These are phyloP conservation scores for Cliona cf. orientalis DNA, from an alignment of 37 sponge, comb jelly and placozoan genomes.

Conservation along the genomic window DNA sequence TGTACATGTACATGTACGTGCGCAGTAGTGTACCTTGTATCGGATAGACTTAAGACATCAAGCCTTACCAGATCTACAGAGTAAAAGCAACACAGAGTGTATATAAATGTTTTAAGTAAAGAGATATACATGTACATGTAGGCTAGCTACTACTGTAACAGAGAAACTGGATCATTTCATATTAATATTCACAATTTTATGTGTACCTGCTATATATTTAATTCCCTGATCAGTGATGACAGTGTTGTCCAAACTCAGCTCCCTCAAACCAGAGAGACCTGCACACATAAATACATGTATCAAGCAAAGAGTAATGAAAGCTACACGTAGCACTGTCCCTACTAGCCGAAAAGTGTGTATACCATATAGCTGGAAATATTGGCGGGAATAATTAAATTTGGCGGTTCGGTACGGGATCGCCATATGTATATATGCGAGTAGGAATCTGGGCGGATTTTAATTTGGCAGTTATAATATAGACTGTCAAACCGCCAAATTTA, in stretches of 20 bases:
- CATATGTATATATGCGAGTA: no score
- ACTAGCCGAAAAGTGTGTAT: no score
- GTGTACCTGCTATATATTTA: conserved; percentile 24
- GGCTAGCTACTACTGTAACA: background rate
- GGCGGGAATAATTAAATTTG: no score
- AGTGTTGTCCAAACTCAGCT: conserved; percentile 60
- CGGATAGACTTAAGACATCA: conserved; percentile 41
- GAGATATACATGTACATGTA: background rate
- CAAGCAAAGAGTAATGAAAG: no score
- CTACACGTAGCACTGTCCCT: no score
- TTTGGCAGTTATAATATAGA: no score
- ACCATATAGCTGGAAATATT: no score
- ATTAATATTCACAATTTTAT: background rate
- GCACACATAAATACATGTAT: no score
- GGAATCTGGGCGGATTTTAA: no score
- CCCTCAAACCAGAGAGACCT: conserved; percentile 29
- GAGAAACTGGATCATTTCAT: background rate
- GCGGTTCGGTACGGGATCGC: no score
- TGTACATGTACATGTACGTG: background rate
- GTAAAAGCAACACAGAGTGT: background rate
- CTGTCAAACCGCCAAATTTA: no score
- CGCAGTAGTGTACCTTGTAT: conserved; percentile 20
- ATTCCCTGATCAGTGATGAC: conserved; percentile 46
- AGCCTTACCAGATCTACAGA: conserved; percentile 9
- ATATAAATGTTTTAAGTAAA: background rate